Conservation (phyloP, 2,888 invertebrate species). For the Andrena trimmerana region DNA sequence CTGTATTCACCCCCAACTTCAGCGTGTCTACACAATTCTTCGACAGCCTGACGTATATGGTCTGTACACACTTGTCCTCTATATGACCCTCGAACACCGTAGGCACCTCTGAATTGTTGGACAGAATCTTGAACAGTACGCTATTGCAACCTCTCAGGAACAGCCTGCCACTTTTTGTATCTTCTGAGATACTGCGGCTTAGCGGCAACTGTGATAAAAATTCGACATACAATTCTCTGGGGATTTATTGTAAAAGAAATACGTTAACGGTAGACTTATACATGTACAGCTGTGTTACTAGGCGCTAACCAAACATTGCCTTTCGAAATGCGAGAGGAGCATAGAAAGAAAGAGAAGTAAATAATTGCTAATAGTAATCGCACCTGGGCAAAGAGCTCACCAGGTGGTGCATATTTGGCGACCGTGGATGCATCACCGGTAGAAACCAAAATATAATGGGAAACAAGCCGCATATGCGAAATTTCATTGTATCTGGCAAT, state of each 20-base stretch:
- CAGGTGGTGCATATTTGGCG: slow-evolving; percentile 91
- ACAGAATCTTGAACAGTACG: slow-evolving; percentile 86
- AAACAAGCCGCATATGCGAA: slow-evolving; percentile 88
- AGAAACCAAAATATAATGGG: slow-evolving; percentile 90
- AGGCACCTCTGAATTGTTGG: background rate
- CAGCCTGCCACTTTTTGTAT: slow-evolving; percentile 92
- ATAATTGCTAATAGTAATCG: slow-evolving; percentile 45
- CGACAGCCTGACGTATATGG: slow-evolving; percentile 91
- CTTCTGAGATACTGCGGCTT: slow-evolving; percentile 92
- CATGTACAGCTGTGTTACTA: background rate
- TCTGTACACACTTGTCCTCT: slow-evolving; percentile 92
- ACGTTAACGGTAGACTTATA: background rate
- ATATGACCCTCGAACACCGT: slow-evolving; percentile 89
- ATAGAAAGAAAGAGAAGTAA: slow-evolving; percentile 9
- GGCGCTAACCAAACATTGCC: background rate
- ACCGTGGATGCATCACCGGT: slow-evolving; percentile 89
- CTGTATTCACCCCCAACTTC: slow-evolving; percentile 88
- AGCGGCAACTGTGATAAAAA: slow-evolving; percentile 86
- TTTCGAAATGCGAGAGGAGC: background rate
- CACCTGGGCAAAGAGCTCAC: slow-evolving; percentile 90
- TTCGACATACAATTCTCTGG: slow-evolving; percentile 24
- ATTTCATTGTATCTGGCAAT: slow-evolving; percentile 90
- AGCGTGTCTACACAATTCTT: slow-evolving; percentile 89
- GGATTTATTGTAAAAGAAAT: background rate
- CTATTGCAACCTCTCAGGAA: slow-evolving; percentile 92